phyloP scores from a whole-genome alignment of 2,113 vertebrate species.

The Loxodonta africana region DNA sequence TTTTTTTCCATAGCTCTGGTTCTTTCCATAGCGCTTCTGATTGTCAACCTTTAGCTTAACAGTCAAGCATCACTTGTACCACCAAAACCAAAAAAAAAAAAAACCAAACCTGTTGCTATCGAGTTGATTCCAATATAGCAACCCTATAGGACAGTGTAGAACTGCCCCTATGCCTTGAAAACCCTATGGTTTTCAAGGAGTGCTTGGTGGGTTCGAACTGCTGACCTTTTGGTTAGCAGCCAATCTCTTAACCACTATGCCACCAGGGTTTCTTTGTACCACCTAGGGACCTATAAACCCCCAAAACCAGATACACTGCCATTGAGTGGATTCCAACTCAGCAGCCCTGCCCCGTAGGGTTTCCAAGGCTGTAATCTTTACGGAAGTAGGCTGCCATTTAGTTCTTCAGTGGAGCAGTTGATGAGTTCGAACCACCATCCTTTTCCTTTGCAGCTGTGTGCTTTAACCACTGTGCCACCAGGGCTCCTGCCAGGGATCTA shows the following conservation, averaged over 20 bases:
- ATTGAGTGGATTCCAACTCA: no score
- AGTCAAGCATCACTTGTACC: neutral
- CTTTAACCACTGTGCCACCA: neutral
- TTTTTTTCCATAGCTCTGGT: neutral
- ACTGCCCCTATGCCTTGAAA: no score
- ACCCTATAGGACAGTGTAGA: no score
- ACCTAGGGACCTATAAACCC: neutral
- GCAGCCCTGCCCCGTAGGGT: no score
- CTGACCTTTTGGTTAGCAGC: neutral
- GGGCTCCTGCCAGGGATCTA: neutral
- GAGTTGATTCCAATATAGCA: neutral
- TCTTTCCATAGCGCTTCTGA: no score
- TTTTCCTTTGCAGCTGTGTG: neutral
- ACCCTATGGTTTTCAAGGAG: no score
- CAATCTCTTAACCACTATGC: neutral
- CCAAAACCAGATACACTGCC: no score
- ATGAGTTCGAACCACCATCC: neutral
- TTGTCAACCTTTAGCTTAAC: neutral
- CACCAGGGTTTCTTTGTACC: neutral
- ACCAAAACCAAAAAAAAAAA: neutral
- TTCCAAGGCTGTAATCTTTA: no score
- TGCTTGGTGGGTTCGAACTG: neutral
- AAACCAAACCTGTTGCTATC: neutral
- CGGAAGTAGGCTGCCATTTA: no score
- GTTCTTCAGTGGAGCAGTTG: neutral